Evolutionary conservation across 1,140 invertebrate genomes (phyloP), one percentile per base, ranked within the genome.

Genomic region (Condylostylus longicornis): DNA sequence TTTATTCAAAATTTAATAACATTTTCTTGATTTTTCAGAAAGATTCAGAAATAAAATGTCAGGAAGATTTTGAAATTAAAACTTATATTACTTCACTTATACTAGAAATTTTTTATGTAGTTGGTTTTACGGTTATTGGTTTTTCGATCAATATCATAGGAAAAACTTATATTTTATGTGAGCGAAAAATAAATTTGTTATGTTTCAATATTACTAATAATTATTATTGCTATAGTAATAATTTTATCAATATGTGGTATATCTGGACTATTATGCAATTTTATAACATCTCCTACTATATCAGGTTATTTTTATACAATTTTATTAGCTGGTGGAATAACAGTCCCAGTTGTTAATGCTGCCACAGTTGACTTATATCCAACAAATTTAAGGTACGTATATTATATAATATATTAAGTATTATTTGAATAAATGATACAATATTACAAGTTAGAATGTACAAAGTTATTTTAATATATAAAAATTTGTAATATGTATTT

Each of bases 351-450:
- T 23, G 21, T 55, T 6, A 53, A 46, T 33, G 42, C 51, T 10
- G 43, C 46, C 4, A 48, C 51, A 8, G 51, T 56, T 4, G 53
- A 58, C 29, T 25, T 58, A 15, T 54, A 47, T 40, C 55, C 55
- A 17, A 58, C 55, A 14, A 33, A 54, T 34, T 41, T 58, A 32
- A 45, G 49, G 45, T 48, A 17, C 36, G 34, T 22, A 19, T 9
- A 17, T 12, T 21, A 19, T 25, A 6, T 15, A 17, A n/a, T n/a
- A n/a, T n/a, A n/a, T n/a, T n/a, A n/a, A n/a, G n/a, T n/a, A n/a
- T n/a, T n/a, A n/a, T n/a, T n/a, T n/a, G n/a, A n/a, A n/a, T n/a
- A n/a, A n/a, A n/a, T n/a, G n/a, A n/a, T n/a, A n/a, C n/a, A n/a
- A n/a, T n/a, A n/a, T n/a, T n/a, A n/a, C n/a, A n/a, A n/a, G n/a